Conservation (phyloP, 2,113 vertebrate genomes). For the Aviceda subcristata region DNA sequence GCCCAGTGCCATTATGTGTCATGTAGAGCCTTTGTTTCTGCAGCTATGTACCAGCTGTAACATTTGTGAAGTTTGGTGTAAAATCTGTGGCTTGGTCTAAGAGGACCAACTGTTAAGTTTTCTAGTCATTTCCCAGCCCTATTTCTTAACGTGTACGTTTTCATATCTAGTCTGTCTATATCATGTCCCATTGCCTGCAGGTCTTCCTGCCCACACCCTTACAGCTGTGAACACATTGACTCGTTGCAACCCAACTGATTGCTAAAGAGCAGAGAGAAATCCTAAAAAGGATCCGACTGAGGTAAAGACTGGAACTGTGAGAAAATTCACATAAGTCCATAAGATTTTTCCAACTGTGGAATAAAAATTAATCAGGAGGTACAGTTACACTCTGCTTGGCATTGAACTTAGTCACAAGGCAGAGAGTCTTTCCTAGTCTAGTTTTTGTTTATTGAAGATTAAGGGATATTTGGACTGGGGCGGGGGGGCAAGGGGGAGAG, state of each 20-base stretch:
- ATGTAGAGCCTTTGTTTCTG: not conserved
- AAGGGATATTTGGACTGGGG: not conserved
- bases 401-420: not conserved
- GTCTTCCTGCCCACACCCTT: not conserved
- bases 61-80: not conserved
- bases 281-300: not conserved
- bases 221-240: not conserved
- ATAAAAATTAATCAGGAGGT: not conserved
- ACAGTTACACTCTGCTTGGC: not conserved
- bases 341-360: accelerated
- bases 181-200: not conserved
- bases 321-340: not conserved
- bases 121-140: not conserved
- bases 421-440: not conserved
- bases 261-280: not conserved
- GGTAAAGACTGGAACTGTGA: not conserved
- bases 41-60: not conserved
- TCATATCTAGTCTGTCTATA: not conserved
- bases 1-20: not conserved
- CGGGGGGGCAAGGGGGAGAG: not conserved
- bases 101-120: not conserved
- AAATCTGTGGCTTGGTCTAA: not conserved
- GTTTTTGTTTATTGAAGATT: not conserved
- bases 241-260: not conserved
- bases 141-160: not conserved